A percentile compares a stretch with the other conserved stretches of the same genome.
Evolutionary conservation across 1,140 invertebrate genomes (phyloP).

Genomic region (Nomia melanderi): DNA sequence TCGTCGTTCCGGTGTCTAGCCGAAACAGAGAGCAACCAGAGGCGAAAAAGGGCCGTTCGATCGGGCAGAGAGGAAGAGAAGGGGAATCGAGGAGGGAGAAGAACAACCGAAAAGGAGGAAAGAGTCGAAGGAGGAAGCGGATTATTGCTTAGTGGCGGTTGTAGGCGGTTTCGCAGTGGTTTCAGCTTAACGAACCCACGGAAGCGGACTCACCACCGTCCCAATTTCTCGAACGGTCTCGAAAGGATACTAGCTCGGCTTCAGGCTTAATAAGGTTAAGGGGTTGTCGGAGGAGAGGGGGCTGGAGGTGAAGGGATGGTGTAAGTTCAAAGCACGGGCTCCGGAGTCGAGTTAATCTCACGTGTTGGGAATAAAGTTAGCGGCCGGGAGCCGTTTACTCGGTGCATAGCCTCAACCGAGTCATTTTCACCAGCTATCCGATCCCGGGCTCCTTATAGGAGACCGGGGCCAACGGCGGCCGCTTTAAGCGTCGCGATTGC

Average conservation of each 20-base stretch:
- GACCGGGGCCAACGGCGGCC: conserved; percentile 3
- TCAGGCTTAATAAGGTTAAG: conserved; percentile 70
- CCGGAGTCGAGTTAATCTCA: conserved; percentile 66
- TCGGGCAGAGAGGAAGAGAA: background rate
- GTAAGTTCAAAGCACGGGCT: conserved; percentile 57
- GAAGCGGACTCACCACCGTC: conserved; percentile 63
- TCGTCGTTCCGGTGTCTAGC: background rate
- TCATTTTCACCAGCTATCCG: conserved; percentile 64
- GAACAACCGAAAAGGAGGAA: background rate
- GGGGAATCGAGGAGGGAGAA: background rate
- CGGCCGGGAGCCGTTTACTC: conserved; percentile 54
- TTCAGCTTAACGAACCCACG: conserved; percentile 70
- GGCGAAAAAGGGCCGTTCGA: background rate
- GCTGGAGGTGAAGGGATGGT: conserved; percentile 14
- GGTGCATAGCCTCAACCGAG: conserved; percentile 51
- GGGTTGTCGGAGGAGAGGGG: conserved; percentile 33
- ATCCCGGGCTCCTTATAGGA: conserved; percentile 37
- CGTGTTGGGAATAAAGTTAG: conserved; percentile 72
- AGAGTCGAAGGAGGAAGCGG: conserved; percentile 29
- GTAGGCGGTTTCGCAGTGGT: conserved; percentile 61
- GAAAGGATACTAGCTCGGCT: conserved; percentile 65
- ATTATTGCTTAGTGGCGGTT: conserved; percentile 57
- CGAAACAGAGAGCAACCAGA: too few species aligned
- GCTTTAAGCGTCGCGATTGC: conserved; percentile 25
- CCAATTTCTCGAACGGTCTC: conserved; percentile 71